phyloP scores from a whole-genome alignment of 1,140 invertebrate genomes.

The Diorhabda carinulata region DNA sequence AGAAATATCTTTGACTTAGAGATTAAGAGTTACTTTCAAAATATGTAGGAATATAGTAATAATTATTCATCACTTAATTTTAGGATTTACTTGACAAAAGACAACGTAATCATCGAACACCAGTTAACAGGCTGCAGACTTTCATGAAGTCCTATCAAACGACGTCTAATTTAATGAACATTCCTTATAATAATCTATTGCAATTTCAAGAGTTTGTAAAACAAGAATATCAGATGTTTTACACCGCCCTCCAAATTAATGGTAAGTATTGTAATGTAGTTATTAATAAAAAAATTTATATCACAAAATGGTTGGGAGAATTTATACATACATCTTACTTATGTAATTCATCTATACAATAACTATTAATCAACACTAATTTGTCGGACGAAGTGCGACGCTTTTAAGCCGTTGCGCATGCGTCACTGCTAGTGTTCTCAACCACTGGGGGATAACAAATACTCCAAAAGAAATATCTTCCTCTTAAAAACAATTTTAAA shows the following conservation, averaged over 20 bases:
- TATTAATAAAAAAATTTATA: too few relatives aligned
- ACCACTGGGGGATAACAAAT: too few relatives aligned
- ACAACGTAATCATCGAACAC: constrained; percentile 38
- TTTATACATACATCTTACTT: too few relatives aligned
- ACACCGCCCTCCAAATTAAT: constrained; percentile 49
- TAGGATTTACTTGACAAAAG: constrained; percentile 38
- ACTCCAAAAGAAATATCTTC: too few relatives aligned
- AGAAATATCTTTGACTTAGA: too few relatives aligned
- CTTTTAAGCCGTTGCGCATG: too few relatives aligned
- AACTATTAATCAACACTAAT: too few relatives aligned
- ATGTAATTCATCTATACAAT: too few relatives aligned
- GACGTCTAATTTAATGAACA: constrained; percentile 41
- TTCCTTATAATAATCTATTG: constrained; percentile 47
- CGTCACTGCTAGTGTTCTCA: too few relatives aligned
- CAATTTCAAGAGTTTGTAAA: constrained; percentile 47
- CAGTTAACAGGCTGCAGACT: constrained; percentile 36
- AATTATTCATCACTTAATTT: constrained; percentile 16
- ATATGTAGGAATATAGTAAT: background rate
- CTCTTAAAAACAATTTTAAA: too few relatives aligned
- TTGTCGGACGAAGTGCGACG: too few relatives aligned
- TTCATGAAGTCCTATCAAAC: constrained; percentile 40
- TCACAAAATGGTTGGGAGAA: too few relatives aligned
- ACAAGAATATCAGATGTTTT: constrained; percentile 42
- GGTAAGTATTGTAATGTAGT: constrained; percentile 44
- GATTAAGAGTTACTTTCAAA: constrained; percentile 8